Evolutionary conservation across 1,140 invertebrate species (phyloP).

Genomic region (Platyscapa corneri): DNA sequence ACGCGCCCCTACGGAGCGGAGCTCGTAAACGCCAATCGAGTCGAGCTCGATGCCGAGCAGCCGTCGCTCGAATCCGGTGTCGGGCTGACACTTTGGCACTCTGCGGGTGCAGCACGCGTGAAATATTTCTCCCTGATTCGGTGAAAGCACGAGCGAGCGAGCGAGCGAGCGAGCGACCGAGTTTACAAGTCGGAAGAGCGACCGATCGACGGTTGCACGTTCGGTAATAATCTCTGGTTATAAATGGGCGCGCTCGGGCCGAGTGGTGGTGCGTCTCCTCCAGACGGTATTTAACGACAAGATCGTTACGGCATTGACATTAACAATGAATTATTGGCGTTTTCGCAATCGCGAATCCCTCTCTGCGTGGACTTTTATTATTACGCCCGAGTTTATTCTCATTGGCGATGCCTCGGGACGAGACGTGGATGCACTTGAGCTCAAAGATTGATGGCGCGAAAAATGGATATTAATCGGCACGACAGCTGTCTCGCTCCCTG

Average conservation of each 20-base stretch:
- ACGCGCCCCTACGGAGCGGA: too few species aligned
- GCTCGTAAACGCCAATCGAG: too few species aligned
- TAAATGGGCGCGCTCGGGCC: too few species aligned
- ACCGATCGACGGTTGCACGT: background rate
- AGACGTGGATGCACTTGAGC: background rate
- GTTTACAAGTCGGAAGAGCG: background rate
- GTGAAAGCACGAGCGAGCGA: background rate
- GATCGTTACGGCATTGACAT: conserved; percentile 10
- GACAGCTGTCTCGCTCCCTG: background rate
- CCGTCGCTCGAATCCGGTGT: too few species aligned
- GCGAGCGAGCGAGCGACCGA: too few species aligned
- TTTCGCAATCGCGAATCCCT: background rate
- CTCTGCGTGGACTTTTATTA: background rate
- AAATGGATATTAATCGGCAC: conserved; percentile 23
- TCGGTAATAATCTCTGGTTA: too few species aligned
- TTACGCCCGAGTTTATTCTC: background rate
- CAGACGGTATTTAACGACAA: background rate
- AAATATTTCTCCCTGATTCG: too few species aligned
- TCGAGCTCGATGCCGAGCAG: too few species aligned
- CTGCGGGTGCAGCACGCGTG: too few species aligned
- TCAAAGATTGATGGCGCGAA: conserved; percentile 12
- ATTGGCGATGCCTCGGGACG: background rate
- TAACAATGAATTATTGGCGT: conserved; percentile 23
- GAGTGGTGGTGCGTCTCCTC: too few species aligned
- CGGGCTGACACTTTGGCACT: too few species aligned